phyloP scores from a whole-genome alignment of 2,113 vertebrate species.

The Catagonus wagneri region DNA sequence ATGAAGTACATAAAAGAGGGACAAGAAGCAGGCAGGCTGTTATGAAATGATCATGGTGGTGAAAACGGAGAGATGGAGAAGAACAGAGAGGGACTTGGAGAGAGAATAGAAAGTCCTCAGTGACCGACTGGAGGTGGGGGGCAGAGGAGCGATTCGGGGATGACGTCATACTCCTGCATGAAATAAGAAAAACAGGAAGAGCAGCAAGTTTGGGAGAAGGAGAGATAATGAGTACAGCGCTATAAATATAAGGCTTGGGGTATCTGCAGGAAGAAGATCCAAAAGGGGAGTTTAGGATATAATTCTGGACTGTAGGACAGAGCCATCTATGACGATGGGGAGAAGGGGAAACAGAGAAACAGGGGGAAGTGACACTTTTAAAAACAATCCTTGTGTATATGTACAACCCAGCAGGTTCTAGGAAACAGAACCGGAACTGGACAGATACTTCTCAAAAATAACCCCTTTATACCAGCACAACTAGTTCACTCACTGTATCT shows the following conservation, averaged over 20 bases:
- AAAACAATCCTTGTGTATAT: background rate
- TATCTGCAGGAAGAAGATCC: slow-evolving; percentile 56
- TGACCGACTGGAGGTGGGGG: background rate
- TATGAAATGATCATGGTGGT: background rate
- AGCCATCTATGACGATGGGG: background rate
- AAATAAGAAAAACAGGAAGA: slow-evolving; percentile 67
- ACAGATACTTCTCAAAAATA: background rate
- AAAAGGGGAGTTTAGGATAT: background rate
- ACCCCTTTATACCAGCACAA: background rate
- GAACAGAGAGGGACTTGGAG: background rate
- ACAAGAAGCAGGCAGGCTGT: slow-evolving; percentile 32
- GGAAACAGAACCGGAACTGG: background rate
- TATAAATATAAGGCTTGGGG: slow-evolving; percentile 64
- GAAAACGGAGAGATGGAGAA: background rate
- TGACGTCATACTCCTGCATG: background rate
- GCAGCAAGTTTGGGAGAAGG: slow-evolving; percentile 9
- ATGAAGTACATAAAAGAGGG: slow-evolving; percentile 41
- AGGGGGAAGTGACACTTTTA: background rate
- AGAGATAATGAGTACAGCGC: slow-evolving; percentile 54
- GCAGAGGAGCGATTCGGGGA: background rate
- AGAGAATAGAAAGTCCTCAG: background rate
- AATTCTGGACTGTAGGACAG: slow-evolving; percentile 33
- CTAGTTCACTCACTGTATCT: background rate
- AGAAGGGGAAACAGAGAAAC: background rate
- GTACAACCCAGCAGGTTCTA: background rate